Evolutionary conservation across 2,113 vertebrate species (phyloP), one percentile per base, ranked within the genome.

Genomic region (Notiomystis cincta): DNA sequence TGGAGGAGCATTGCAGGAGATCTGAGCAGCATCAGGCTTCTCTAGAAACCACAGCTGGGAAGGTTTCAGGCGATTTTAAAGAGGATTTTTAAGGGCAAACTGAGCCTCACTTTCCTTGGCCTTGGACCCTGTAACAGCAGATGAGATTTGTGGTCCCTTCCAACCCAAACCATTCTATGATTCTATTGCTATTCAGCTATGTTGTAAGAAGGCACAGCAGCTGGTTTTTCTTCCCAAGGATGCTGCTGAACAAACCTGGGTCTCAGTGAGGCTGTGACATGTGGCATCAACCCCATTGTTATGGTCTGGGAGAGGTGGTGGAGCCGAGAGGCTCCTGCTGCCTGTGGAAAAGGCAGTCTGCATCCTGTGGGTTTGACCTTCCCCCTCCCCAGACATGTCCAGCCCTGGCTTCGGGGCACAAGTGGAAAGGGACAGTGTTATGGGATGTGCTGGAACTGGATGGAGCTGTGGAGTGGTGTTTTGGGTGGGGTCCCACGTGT

Each of bases 281-380:
- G 35, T 22, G 53, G 19, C 38, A n/a, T 7, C 17, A 62, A 10
- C 54, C 58, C 31, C 0, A 0, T 4, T 11, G 3, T 24, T 0
- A 3, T 19, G 1, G 56, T 22, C 14, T 25, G 1, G 33, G 50
- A 60, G 40, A 38, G 35, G 25, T n/a, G 73, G 13, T 2, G 31
- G 73, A 51, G 45, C 30, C 0, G 0, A 11, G 38, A 40, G 33
- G 33, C 25, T 80, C 47, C 80, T 24, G 67, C 28, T 81, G 24
- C 40, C 22, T 0, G 1, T 17, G 31, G 28, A 53, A 50, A 38
- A 24, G 42, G 37, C 66, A 4, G 7, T 30, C 56, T 50, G 45
- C 8, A 22, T 51, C 51, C 64, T 7, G 13, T 7, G 4, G 9
- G 24, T 53, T n/a, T 58, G 50, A 38, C 48, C 13, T 44, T 54